These are phyloP conservation scores for Zaprionus africanus DNA, from an alignment of 1,140 invertebrate species.

Conservation along the genomic window DNA sequence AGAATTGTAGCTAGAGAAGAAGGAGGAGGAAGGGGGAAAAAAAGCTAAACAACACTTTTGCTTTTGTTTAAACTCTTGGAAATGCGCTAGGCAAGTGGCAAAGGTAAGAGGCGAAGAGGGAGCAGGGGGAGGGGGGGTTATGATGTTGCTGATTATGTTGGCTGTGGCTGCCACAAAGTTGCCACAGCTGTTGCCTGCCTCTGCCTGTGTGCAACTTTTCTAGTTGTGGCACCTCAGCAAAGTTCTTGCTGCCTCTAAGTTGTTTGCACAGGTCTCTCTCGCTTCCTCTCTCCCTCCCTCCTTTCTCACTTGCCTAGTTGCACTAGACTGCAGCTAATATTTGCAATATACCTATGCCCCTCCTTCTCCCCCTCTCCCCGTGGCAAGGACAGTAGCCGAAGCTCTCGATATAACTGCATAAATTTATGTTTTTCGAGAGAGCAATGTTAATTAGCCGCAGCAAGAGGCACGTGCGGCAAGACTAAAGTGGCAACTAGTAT, in stretches of 20 bases:
- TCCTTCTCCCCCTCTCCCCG: background rate
- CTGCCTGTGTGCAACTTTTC: constrained; percentile 37
- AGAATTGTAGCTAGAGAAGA: constrained; percentile 57
- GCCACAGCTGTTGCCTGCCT: constrained; percentile 27
- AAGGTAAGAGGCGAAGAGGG: background rate
- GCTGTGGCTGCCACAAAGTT: constrained; percentile 9
- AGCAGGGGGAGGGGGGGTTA: background rate
- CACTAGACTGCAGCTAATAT: constrained; percentile 7
- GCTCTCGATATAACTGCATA: constrained; percentile 58
- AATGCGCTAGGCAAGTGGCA: constrained; percentile 39
- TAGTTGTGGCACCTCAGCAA: constrained; percentile 52
- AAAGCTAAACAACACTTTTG: constrained; percentile 64
- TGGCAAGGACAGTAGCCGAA: constrained; percentile 56
- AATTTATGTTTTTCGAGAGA: constrained; percentile 60
- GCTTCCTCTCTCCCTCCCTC: constrained; percentile 8
- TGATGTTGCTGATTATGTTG: constrained; percentile 33
- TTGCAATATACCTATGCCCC: background rate
- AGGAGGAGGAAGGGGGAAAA: constrained; percentile 44
- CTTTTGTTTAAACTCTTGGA: constrained; percentile 57
- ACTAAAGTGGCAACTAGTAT: constrained; percentile 12
- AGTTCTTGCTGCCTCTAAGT: constrained; percentile 28
- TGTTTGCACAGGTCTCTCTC: constrained; percentile 36
- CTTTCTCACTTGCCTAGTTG: constrained; percentile 35
- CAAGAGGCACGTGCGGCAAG: constrained; percentile 54
- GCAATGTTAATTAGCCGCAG: constrained; percentile 71